Evolutionary conservation across 2,888 invertebrate genomes (phyloP).

Genomic region (Stomorhina lunata): DNA sequence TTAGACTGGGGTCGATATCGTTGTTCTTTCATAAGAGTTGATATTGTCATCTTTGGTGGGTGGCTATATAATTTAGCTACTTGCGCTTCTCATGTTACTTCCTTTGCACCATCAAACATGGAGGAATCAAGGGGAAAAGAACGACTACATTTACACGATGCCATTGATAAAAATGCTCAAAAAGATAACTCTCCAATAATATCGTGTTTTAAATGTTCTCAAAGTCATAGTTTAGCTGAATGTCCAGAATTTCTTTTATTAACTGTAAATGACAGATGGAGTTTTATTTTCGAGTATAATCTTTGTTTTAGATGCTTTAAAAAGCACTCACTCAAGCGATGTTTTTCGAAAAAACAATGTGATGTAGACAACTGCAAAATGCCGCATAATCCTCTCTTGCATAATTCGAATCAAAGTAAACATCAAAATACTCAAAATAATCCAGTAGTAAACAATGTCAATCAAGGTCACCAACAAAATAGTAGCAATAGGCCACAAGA

Average conservation of each 20-base stretch:
- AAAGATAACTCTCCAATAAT: neutral
- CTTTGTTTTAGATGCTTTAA: conserved; percentile 45
- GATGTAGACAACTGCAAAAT: neutral
- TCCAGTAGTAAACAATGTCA: too few relatives aligned
- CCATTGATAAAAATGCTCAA: neutral
- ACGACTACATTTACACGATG: conserved; percentile 2
- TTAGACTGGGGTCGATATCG: conserved; percentile 29
- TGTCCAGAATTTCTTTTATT: conserved; percentile 17
- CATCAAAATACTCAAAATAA: neutral
- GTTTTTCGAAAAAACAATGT: conserved; percentile 24
- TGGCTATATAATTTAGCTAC: conserved; percentile 33
- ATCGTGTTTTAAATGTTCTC: conserved; percentile 7
- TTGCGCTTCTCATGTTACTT: conserved; percentile 8
- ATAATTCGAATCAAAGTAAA: neutral
- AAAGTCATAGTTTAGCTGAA: conserved; percentile 4
- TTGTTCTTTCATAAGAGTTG: neutral
- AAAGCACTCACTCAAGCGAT: conserved; percentile 14
- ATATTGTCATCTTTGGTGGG: conserved; percentile 13
- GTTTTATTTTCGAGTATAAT: too few relatives aligned
- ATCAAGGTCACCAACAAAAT: too few relatives aligned
- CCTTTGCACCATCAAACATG: neutral
- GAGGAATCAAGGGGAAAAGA: conserved; percentile 4
- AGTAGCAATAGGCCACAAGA: neutral
- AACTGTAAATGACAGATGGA: too few relatives aligned
- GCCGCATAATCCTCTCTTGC: too few relatives aligned